These are phyloP conservation scores for Mormyrops attenuatus DNA, from an alignment of 2,797 vertebrate genomes.

Conservation along the genomic window DNA sequence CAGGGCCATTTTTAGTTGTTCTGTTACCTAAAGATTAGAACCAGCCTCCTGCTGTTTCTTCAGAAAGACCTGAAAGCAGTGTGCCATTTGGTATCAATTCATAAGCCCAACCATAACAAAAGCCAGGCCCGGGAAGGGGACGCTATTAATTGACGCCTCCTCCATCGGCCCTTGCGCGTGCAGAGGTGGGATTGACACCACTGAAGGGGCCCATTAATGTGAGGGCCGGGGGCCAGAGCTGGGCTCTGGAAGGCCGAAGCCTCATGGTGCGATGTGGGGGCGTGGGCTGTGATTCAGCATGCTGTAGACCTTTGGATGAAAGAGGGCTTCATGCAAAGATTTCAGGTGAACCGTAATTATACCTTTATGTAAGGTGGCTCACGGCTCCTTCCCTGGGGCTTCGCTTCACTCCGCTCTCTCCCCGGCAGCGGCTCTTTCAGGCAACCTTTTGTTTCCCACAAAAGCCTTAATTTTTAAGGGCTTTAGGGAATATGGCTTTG, in stretches of 20 bases:
- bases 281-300: slow-evolving; percentile 37
- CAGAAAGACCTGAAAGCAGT: background rate
- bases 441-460: slow-evolving; percentile 6
- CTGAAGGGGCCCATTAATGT: background rate
- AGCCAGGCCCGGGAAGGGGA: background rate
- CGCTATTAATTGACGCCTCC: background rate
- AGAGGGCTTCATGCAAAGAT: slow-evolving; percentile 38
- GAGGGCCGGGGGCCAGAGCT: slow-evolving; percentile 42
- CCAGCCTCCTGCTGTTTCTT: background rate
- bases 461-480: slow-evolving; percentile 18
- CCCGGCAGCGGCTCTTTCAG: background rate
- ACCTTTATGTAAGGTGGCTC: slow-evolving; percentile 36
- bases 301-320: slow-evolving; percentile 52
- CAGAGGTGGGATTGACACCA: background rate
- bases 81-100: slow-evolving; percentile 7
- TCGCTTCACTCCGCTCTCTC: background rate
- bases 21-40: slow-evolving; percentile 1
- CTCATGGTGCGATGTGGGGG: slow-evolving; percentile 45
- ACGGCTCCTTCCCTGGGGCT: slow-evolving; percentile 14
- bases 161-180: background rate
- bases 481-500: background rate
- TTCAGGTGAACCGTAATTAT: slow-evolving; percentile 39
- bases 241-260: slow-evolving; percentile 39
- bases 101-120: background rate
- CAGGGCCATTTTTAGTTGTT: background rate